Percentiles rank a stretch among this genome's conserved stretches.
These are phyloP conservation scores for Oscheius sp. DNA, from an alignment of 2,888 invertebrate genomes.

Conservation along the genomic window DNA sequence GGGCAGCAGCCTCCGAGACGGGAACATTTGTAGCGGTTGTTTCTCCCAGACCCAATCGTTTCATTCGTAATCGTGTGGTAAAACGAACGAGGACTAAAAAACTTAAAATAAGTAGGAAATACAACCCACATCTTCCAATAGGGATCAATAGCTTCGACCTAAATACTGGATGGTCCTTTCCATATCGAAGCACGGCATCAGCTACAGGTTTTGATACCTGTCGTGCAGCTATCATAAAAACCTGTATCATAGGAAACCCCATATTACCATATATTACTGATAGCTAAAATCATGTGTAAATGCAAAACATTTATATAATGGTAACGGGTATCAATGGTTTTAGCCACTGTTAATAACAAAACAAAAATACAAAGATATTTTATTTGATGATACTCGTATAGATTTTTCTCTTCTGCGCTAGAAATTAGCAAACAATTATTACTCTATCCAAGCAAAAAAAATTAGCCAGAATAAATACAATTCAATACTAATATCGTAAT, in stretches of 20 bases:
- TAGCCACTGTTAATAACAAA: too few relatives aligned
- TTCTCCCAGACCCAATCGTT: slow-evolving; percentile 60
- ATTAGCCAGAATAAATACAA: too few relatives aligned
- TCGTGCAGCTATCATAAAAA: slow-evolving; percentile 67
- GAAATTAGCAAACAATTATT: too few relatives aligned
- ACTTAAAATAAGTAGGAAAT: not conserved
- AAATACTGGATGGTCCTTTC: slow-evolving; percentile 64
- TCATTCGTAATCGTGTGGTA: slow-evolving; percentile 64
- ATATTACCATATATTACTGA: too few relatives aligned
- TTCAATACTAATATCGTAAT: too few relatives aligned
- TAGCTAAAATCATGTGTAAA: too few relatives aligned
- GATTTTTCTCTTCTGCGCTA: too few relatives aligned
- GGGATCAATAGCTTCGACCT: slow-evolving; percentile 46
- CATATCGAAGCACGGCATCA: slow-evolving; percentile 60
- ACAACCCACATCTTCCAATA: slow-evolving; percentile 1
- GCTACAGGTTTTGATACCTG: slow-evolving; percentile 68
- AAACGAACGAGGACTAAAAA: slow-evolving; percentile 45
- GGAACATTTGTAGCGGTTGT: slow-evolving; percentile 45
- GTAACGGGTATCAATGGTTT: too few relatives aligned
- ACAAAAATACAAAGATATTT: too few relatives aligned
- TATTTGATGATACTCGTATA: too few relatives aligned
- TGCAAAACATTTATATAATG: too few relatives aligned
- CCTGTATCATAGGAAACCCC: slow-evolving; percentile 68
- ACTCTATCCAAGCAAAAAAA: too few relatives aligned
- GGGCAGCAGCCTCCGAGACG: slow-evolving; percentile 60